Conservation (phyloP, 2,113 vertebrate species). For the Narcine bancroftii region DNA sequence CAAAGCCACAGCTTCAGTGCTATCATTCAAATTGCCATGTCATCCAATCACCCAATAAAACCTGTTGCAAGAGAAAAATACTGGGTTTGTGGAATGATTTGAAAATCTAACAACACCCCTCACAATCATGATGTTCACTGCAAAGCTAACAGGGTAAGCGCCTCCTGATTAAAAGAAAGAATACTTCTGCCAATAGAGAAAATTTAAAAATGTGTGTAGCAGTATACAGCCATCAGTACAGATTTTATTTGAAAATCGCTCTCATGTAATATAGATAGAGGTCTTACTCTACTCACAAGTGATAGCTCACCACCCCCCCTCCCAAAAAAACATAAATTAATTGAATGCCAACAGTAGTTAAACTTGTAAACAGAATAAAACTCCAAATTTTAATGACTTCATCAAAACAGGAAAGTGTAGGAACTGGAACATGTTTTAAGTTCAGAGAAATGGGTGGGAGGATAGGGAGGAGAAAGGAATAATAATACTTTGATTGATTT, state of each 20-base stretch:
- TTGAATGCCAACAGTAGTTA: no score
- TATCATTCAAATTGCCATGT: background rate
- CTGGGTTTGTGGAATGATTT: background rate
- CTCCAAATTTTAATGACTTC: no score
- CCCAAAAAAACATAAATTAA: no score
- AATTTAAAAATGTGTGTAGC: background rate
- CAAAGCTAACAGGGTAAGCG: background rate
- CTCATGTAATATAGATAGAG: background rate
- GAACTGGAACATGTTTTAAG: no score
- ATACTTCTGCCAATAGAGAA: background rate
- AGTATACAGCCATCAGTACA: background rate
- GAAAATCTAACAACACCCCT: background rate
- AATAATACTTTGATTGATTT: no score
- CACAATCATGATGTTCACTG: background rate
- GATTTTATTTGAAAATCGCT: background rate
- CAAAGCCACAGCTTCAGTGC: no score
- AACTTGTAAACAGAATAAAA: no score
- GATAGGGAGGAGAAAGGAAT: no score
- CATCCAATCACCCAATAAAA: background rate
- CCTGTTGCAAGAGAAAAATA: background rate
- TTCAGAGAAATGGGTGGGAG: no score
- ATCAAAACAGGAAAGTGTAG: no score
- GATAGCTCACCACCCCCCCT: background rate
- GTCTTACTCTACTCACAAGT: no score
- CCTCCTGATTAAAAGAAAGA: background rate